Conservation (phyloP, 2,113 vertebrate genomes). For the Naja naja region DNA sequence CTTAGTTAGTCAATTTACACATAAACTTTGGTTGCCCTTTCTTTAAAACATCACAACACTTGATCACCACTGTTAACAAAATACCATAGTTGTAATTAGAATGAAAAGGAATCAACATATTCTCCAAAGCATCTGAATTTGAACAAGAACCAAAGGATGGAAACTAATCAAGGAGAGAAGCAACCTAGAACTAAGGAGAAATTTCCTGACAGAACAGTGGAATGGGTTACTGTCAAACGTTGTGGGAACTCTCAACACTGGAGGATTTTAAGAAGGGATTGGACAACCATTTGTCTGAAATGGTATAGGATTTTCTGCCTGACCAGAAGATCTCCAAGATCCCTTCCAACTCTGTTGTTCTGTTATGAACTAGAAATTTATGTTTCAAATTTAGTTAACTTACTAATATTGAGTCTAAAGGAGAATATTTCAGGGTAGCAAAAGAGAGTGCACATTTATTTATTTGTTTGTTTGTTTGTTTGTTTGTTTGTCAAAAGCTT, state of each 20-base stretch:
- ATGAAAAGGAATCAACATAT: neutral
- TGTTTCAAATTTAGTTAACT: neutral
- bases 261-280: neutral
- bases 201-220: neutral
- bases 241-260: neutral
- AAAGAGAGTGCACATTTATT: neutral
- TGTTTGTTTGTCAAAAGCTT: too few species aligned
- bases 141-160: neutral
- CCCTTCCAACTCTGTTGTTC: neutral
- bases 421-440: neutral
- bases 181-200: neutral
- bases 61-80: neutral
- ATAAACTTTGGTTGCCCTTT: neutral
- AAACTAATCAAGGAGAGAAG: neutral
- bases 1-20: neutral
- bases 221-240: neutral
- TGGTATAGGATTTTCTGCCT: neutral
- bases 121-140: neutral
- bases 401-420: neutral
- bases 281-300: neutral
- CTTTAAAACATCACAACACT: neutral
- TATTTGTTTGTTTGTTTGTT: too few species aligned
- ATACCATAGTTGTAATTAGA: neutral
- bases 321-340: neutral
- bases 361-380: neutral